Evolutionary conservation across 2,888 invertebrate species (phyloP).

Genomic region (Platypus cylindrus): DNA sequence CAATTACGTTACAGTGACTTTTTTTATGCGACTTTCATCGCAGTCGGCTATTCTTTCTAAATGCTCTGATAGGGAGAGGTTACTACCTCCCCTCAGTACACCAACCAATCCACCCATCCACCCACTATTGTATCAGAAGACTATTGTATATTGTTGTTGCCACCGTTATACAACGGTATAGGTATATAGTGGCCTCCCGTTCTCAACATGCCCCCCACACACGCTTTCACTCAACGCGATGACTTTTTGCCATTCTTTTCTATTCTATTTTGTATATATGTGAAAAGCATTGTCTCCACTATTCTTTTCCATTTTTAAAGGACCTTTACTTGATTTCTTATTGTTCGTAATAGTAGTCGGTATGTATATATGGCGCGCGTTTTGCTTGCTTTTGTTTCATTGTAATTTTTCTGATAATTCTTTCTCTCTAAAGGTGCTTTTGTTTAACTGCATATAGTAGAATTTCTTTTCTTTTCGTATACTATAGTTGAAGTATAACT

Average conservation of each 20-base stretch:
- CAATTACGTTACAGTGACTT: slow-evolving; percentile 7
- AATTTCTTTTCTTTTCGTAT: slow-evolving; percentile 1
- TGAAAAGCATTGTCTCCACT: slow-evolving; percentile 23
- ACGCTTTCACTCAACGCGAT: slow-evolving; percentile 18
- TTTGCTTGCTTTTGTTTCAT: slow-evolving; percentile 20
- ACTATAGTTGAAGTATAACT: slow-evolving; percentile 3
- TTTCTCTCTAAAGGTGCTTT: slow-evolving; percentile 11
- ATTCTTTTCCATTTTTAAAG: slow-evolving; percentile 24
- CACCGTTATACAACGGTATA: slow-evolving; percentile 2
- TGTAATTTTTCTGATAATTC: slow-evolving; percentile 19
- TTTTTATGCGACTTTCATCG: slow-evolving; percentile 5
- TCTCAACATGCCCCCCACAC: slow-evolving; percentile 1
- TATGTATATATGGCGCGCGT: too few species aligned
- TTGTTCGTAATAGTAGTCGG: too few species aligned
- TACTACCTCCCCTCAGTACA: too few species aligned
- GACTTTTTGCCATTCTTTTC: slow-evolving; percentile 29
- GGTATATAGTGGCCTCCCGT: slow-evolving; percentile 1
- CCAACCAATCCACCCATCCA: too few species aligned
- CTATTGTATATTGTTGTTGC: slow-evolving; percentile 8
- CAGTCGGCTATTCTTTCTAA: slow-evolving; percentile 6
- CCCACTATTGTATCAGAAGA: slow-evolving; percentile 3
- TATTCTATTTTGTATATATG: slow-evolving; percentile 24
- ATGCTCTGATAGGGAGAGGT: too few species aligned
- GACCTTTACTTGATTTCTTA: slow-evolving; percentile 24
- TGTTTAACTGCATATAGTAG: slow-evolving; percentile 10